phyloP scores from a whole-genome alignment of 2,797 vertebrate genomes.

The Sebastes steindachneri region DNA sequence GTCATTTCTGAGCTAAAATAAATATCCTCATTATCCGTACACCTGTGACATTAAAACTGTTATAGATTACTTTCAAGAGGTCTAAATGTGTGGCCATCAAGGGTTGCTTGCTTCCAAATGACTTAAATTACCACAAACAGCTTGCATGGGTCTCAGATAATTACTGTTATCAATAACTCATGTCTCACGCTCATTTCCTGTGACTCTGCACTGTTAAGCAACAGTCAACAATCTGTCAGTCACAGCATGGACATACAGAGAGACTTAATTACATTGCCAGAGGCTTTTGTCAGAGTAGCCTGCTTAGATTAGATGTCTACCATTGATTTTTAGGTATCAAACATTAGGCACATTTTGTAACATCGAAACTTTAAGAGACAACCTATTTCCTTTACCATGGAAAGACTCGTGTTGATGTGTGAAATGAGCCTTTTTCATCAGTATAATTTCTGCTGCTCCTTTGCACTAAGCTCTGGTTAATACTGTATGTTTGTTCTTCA shows the following conservation, averaged over 20 bases:
- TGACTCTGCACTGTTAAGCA: slow-evolving; percentile 27
- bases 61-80: background rate
- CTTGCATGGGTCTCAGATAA: slow-evolving; percentile 38
- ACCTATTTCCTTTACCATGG: background rate
- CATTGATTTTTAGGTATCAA: slow-evolving; percentile 15
- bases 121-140: slow-evolving; percentile 28
- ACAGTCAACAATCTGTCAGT: slow-evolving; percentile 47
- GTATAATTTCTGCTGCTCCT: background rate
- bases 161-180: slow-evolving; percentile 48
- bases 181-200: slow-evolving; percentile 43
- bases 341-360: background rate
- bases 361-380: background rate
- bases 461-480: background rate
- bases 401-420: slow-evolving; percentile 4
- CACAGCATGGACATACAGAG: slow-evolving; percentile 23
- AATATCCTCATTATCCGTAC: background rate
- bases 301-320: background rate
- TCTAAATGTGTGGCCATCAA: background rate
- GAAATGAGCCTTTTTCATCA: slow-evolving; percentile 5
- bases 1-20: background rate
- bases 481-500: background rate
- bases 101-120: slow-evolving; percentile 2
- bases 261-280: slow-evolving; percentile 32
- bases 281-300: slow-evolving; percentile 2
- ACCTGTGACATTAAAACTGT: background rate